phyloP scores from a whole-genome alignment of 2,888 invertebrate genomes.

The Drosophila cognata region DNA sequence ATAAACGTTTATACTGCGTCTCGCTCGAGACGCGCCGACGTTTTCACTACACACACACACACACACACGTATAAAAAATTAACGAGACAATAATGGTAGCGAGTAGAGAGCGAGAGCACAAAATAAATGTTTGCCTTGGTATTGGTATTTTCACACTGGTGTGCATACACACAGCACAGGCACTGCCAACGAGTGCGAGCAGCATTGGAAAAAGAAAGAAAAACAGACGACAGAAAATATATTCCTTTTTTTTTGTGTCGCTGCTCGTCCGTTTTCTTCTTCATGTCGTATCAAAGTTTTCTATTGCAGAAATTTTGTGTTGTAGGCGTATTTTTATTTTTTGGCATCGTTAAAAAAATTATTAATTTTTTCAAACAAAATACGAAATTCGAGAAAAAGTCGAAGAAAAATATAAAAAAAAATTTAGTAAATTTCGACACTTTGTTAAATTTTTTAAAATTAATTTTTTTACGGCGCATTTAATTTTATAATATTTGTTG shows the following conservation, averaged over 20 bases:
- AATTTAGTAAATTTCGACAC: conserved; percentile 37
- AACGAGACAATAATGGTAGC: conserved; percentile 57
- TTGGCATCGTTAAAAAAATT: conserved; percentile 60
- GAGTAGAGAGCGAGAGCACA: conserved; percentile 62
- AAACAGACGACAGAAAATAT: conserved; percentile 83
- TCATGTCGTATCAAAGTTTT: conserved; percentile 84
- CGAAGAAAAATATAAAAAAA: conserved; percentile 68
- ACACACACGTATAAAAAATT: conserved; percentile 33
- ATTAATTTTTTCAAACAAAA: conserved; percentile 70
- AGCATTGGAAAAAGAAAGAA: conserved; percentile 84
- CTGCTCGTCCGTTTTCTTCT: conserved; percentile 82
- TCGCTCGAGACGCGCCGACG: conserved; percentile 50
- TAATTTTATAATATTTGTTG: conserved; percentile 75
- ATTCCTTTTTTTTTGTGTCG: conserved; percentile 80
- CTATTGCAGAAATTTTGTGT: conserved; percentile 82
- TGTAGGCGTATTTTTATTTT: conserved; percentile 68
- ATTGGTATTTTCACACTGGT: conserved; percentile 62
- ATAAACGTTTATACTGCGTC: conserved; percentile 54
- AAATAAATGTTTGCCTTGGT: conserved; percentile 48
- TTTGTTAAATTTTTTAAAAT: conserved; percentile 46
- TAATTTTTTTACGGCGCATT: conserved; percentile 41
- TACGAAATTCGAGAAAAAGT: conserved; percentile 74
- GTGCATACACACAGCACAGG: conserved; percentile 66
- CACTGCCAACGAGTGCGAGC: conserved; percentile 78
- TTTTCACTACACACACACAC: conserved; percentile 60